A percentile compares a stretch with the other conserved stretches of the same genome.
Evolutionary conservation across 2,113 vertebrate species (phyloP).

Genomic region (Cyanoramphus novaezelandiae): DNA sequence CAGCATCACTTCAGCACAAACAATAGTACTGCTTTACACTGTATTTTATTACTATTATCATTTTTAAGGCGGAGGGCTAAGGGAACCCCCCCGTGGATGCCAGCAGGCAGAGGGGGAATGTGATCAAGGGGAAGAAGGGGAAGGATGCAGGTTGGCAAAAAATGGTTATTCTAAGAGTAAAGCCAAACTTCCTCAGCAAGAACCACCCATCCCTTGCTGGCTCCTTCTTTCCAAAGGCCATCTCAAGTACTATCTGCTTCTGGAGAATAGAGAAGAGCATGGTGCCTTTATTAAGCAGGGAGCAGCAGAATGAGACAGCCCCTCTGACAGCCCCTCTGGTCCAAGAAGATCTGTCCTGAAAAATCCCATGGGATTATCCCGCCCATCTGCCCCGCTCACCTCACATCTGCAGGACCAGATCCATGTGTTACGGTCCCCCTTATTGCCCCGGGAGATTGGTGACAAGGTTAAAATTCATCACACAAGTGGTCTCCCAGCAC

Average conservation of each 20-base stretch:
- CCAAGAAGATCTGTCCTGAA: not conserved
- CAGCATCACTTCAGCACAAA: not conserved
- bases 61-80: not conserved
- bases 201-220: not conserved
- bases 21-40: not conserved
- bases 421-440: not conserved
- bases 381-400: not conserved
- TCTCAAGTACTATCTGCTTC: not conserved
- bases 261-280: not conserved
- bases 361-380: not conserved
- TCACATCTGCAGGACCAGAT: not conserved
- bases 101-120: not conserved
- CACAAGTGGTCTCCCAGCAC: not conserved
- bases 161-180: not conserved
- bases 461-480: not conserved
- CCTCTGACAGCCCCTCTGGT: not conserved
- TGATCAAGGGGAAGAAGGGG: not conserved
- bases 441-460: not conserved
- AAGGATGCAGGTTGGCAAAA: not conserved
- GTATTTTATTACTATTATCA: not conserved
- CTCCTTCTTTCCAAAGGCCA: not conserved
- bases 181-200: not conserved
- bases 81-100: not conserved
- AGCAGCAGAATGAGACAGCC: accelerated
- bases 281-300: not conserved